A percentile compares a stretch with the other conserved stretches of the same genome.
phyloP scores from a whole-genome alignment of 2,888 invertebrate species.

The Xanthia togata region DNA sequence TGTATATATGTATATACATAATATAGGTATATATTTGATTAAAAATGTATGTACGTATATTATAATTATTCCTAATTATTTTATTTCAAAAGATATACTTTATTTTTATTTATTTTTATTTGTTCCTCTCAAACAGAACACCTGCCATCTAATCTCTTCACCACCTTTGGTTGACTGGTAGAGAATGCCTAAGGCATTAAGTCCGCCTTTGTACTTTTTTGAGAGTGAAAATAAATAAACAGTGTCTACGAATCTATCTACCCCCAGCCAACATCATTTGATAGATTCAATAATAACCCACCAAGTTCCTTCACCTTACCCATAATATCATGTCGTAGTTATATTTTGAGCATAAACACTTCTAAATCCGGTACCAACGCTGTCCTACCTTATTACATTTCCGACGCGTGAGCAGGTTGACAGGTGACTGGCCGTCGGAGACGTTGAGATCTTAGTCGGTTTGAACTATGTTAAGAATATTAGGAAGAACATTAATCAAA shows the following conservation, averaged over 20 bases:
- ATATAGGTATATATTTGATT: too few species aligned
- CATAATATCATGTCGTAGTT: slow-evolving; percentile 39
- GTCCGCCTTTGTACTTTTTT: too few species aligned
- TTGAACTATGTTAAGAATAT: slow-evolving; percentile 31
- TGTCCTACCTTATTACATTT: slow-evolving; percentile 66
- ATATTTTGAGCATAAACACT: slow-evolving; percentile 62
- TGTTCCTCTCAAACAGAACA: too few species aligned
- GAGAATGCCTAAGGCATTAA: too few species aligned
- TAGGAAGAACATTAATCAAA: slow-evolving; percentile 27
- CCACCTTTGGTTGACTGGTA: too few species aligned
- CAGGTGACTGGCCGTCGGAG: slow-evolving; percentile 61
- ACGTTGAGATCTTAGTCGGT: slow-evolving; percentile 20
- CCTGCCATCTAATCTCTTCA: too few species aligned
- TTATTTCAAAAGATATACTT: too few species aligned
- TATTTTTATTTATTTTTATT: too few species aligned
- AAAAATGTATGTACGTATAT: too few species aligned
- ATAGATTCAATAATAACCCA: slow-evolving; percentile 39
- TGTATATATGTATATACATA: too few species aligned
- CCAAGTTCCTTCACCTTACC: slow-evolving; percentile 50
- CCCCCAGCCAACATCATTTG: slow-evolving; percentile 2
- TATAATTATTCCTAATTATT: too few species aligned
- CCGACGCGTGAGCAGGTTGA: slow-evolving; percentile 64
- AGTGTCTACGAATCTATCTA: neutral
- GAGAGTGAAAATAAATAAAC: too few species aligned
- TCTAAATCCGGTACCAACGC: slow-evolving; percentile 56